Evolutionary conservation across 1,140 invertebrate species (phyloP).

Genomic region (Diprion similis): DNA sequence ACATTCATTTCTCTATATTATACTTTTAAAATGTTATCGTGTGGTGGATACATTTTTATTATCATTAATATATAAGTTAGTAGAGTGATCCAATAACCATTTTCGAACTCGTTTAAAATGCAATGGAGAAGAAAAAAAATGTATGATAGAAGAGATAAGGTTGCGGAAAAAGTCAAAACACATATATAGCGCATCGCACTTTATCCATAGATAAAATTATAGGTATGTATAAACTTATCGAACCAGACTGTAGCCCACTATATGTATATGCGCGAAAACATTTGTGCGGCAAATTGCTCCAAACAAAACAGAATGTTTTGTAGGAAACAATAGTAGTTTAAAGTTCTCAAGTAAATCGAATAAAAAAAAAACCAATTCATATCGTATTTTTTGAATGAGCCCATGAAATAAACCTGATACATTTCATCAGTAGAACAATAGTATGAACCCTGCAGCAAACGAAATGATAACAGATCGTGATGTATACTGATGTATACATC

Average conservation of each 20-base stretch:
- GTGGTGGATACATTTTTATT: constrained; percentile 39
- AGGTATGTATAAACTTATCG: too few species aligned
- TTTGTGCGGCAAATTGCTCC: too few species aligned
- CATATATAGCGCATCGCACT: too few species aligned
- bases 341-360: too few species aligned
- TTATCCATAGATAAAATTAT: too few species aligned
- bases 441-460: neutral
- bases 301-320: too few species aligned
- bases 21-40: constrained; percentile 33
- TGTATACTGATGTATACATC: too few species aligned
- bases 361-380: neutral
- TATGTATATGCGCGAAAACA: too few species aligned
- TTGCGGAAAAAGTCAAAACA: neutral
- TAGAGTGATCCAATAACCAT: neutral
- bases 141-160: constrained; percentile 1
- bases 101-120: neutral
- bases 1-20: neutral
- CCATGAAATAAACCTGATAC: neutral
- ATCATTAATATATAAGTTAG: neutral
- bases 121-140: neutral
- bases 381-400: neutral
- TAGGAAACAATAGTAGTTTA: too few species aligned
- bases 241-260: too few species aligned
- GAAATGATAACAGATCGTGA: neutral
- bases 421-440: neutral